Evolutionary conservation across 2,113 vertebrate species (phyloP).

Genomic region (Fukomys damarensis): DNA sequence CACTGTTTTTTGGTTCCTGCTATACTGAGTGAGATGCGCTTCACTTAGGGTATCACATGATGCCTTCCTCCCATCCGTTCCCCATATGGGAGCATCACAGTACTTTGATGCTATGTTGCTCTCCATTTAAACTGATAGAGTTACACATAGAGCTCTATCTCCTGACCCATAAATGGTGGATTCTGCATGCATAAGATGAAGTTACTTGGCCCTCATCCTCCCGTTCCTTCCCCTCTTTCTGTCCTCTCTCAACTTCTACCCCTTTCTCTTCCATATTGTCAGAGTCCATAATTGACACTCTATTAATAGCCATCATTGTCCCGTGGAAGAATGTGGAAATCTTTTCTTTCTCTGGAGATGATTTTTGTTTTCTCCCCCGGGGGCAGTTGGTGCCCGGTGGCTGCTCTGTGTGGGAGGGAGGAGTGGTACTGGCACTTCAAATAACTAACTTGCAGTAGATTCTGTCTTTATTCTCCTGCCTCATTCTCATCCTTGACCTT

Average conservation of each 20-base stretch:
- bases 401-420: background rate
- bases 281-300: background rate
- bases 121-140: background rate
- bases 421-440: background rate
- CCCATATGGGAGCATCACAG: rapidly evolving
- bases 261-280: background rate
- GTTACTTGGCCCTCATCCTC: background rate
- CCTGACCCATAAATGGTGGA: background rate
- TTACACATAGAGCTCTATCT: background rate
- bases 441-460: background rate
- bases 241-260: background rate
- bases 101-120: background rate
- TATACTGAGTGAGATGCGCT: background rate
- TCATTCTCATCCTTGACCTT: background rate
- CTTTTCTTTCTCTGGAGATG: background rate
- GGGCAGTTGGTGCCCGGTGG: background rate
- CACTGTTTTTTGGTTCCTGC: background rate
- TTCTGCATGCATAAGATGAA: background rate
- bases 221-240: background rate
- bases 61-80: background rate
- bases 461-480: background rate
- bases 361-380: background rate
- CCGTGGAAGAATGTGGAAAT: background rate
- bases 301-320: background rate
- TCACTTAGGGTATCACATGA: background rate